phyloP scores from a whole-genome alignment of 2,113 vertebrate genomes.

The Ondatra zibethicus region DNA sequence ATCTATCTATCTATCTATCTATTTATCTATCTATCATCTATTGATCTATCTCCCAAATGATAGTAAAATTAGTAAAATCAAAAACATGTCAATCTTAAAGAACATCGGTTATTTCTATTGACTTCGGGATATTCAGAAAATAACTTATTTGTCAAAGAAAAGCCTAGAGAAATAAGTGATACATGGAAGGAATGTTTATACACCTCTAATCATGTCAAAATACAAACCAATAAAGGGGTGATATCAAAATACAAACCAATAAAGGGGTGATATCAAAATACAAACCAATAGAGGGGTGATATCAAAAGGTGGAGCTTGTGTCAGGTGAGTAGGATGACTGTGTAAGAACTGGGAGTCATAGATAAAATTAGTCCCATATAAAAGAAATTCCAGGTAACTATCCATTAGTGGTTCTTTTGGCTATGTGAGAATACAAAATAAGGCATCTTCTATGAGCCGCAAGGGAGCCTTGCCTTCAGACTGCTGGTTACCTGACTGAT shows the following conservation, averaged over 20 bases:
- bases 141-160: neutral
- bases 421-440: too few relatives aligned
- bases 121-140: slow-evolving; percentile 27
- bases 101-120: neutral
- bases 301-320: neutral
- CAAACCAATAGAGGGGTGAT: neutral
- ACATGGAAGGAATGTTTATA: neutral
- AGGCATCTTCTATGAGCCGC: neutral
- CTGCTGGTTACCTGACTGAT: neutral
- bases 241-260: neutral
- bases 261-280: neutral
- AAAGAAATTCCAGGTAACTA: neutral
- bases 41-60: neutral
- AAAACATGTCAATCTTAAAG: neutral
- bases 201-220: neutral
- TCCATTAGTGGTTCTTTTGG: neutral
- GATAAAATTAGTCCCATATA: neutral
- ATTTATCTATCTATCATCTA: neutral
- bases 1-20: neutral
- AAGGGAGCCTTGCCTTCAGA: neutral
- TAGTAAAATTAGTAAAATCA: neutral
- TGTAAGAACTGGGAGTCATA: neutral
- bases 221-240: neutral
- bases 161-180: neutral
- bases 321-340: neutral